phyloP scores from a whole-genome alignment of 2,113 vertebrate genomes.

The Thunnus thynnus region DNA sequence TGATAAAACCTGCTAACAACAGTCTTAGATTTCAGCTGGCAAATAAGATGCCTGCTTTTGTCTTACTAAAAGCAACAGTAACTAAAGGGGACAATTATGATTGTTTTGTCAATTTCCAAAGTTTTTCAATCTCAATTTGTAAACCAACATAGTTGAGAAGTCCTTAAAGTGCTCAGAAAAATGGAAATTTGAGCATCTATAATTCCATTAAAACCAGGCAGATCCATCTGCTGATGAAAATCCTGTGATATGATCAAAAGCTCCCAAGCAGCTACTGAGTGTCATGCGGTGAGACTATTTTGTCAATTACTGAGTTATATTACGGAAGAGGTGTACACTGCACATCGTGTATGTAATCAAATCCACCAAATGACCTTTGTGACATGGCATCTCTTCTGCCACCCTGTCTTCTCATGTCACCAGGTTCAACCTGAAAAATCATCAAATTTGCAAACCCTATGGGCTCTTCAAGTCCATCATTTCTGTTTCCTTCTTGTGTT shows the following conservation, averaged over 20 bases:
- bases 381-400: not conserved
- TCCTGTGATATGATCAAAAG: not conserved
- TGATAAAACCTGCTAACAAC: too few species aligned
- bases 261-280: too few species aligned
- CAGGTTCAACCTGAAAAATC: constrained; percentile 6
- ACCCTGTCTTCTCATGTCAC: not conserved
- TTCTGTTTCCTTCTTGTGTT: constrained; percentile 21
- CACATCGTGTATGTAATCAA: not conserved
- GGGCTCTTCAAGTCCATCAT: not conserved
- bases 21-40: too few species aligned
- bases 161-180: too few species aligned
- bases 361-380: not conserved
- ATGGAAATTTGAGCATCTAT: too few species aligned
- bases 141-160: too few species aligned
- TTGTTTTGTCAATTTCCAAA: too few species aligned
- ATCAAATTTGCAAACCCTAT: not conserved
- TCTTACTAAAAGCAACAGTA: too few species aligned
- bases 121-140: too few species aligned
- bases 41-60: too few species aligned
- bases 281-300: not conserved
- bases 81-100: not conserved
- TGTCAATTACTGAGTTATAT: not conserved
- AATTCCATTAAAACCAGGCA: too few species aligned
- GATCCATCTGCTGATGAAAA: too few species aligned
- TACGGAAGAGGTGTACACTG: not conserved